Conservation (phyloP, 2,888 invertebrate species). For the Heliothis peltigera region DNA sequence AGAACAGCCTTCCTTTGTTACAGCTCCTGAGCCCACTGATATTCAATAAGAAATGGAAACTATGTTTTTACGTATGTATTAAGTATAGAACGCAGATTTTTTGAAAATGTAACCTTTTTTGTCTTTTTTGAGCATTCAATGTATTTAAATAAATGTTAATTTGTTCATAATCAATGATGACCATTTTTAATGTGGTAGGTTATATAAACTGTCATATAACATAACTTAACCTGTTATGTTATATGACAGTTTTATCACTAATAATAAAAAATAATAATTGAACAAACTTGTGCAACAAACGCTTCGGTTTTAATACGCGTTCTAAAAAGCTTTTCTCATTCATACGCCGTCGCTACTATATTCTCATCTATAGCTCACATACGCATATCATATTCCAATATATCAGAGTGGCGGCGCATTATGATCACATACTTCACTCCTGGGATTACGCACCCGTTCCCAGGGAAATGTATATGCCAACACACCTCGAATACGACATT, state of each 20-base stretch:
- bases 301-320: not conserved
- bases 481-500: slow-evolving; percentile 8
- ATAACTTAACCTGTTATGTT: no score
- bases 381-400: slow-evolving; percentile 66
- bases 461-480: slow-evolving; percentile 3
- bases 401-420: slow-evolving; percentile 61
- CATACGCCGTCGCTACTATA: slow-evolving; percentile 28
- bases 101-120: no score
- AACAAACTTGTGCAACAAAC: not conserved
- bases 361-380: slow-evolving; percentile 45
- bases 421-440: slow-evolving; percentile 51
- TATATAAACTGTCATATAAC: no score
- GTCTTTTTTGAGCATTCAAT: no score
- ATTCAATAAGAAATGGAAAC: slow-evolving; percentile 57
- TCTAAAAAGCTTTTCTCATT: slow-evolving; percentile 23
- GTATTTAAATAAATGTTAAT: no score
- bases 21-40: slow-evolving; percentile 36
- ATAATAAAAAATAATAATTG: no score
- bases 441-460: slow-evolving; percentile 58
- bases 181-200: no score
- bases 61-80: slow-evolving; percentile 21
- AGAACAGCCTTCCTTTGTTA: slow-evolving; percentile 33
- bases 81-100: slow-evolving; percentile 25
- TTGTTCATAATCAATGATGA: no score
- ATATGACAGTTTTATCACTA: no score